Percentiles rank a stretch among this genome's conserved stretches.
These are phyloP conservation scores for Sinocyclocheilus grahami DNA, from an alignment of 2,113 vertebrate species.

Conservation along the genomic window DNA sequence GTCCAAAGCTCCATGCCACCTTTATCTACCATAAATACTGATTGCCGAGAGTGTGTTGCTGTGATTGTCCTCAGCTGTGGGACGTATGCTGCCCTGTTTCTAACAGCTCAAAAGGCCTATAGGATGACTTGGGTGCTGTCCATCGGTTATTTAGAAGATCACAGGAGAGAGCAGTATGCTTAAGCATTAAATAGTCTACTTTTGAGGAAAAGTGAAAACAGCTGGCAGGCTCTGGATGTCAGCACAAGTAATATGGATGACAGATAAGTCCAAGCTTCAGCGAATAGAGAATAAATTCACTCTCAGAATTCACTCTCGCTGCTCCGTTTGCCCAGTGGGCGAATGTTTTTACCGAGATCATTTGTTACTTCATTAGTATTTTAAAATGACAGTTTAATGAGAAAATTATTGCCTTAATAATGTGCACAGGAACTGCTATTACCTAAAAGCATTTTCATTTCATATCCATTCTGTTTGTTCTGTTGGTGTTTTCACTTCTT, in stretches of 20 bases:
- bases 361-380: slow-evolving; percentile 23
- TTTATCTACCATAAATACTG: slow-evolving; percentile 59
- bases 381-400: slow-evolving; percentile 9
- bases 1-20: slow-evolving; percentile 47
- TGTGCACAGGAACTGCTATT: not conserved
- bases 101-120: slow-evolving; percentile 30
- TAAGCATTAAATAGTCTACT: slow-evolving; percentile 47
- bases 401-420: not conserved
- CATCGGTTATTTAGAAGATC: slow-evolving; percentile 52
- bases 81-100: not conserved
- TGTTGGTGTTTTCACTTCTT: not conserved
- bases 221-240: slow-evolving; percentile 53
- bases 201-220: slow-evolving; percentile 64
- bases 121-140: slow-evolving; percentile 48
- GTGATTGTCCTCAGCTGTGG: slow-evolving; percentile 67
- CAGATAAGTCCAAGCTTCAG: slow-evolving; percentile 15
- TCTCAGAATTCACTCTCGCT: slow-evolving; percentile 31
- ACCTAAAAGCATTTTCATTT: not conserved
- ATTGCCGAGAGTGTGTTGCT: slow-evolving; percentile 55
- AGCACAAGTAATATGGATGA: slow-evolving; percentile 45
- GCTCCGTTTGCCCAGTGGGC: not conserved
- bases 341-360: not conserved
- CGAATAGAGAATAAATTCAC: slow-evolving; percentile 27
- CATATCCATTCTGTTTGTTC: not conserved
- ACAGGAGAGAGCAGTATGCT: slow-evolving; percentile 56